Base-by-base conservation (phyloP, 2,888 invertebrate species). In the Xylocampa areola region DNA sequence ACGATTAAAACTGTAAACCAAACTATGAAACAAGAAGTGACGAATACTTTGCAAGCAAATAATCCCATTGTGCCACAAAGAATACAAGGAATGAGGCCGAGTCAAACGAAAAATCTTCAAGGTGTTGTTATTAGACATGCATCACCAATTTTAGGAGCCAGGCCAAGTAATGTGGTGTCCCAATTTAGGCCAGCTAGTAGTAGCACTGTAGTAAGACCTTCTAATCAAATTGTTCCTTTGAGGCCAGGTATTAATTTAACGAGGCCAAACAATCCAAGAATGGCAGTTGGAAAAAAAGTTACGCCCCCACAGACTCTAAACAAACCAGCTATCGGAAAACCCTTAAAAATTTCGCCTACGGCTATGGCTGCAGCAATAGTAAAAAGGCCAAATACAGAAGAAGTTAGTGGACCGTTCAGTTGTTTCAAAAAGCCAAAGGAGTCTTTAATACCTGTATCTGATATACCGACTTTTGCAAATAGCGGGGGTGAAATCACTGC, bases 371-470 rank as follows among this genome's bases (percentile, higher is more conserved):
- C 82, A 27, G 21, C 75, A 6, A 35, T 23, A 4, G 49, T 53
- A 2, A 90, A 92, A 77, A 85, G 89, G 30, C 65, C 84, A 13
- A 73, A 65, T 39, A 54, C 77, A 1, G 85, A 89, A 53, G 84
- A 87, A 30, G 21, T 67, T 2, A 53, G 77, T 5, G 88, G 87
- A 7, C 89, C 87, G 40, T 91, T 91, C 43, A 89, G 88, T 76
- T 90, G 89, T 76, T 91, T 92, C 63, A 94, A 93, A 72, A 92
- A 90, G 69, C 86, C 89, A 10, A 92, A 91, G 68, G 91, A 92
- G 63, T 87, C 89, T 5, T 73, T 89, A 3, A 83, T 87, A 47
- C 84, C 88, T 3, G 80, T 75, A 19, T 70, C 84, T 29, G 90
- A 90, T 52, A 62, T 86, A 39, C 68, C 82, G 1, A 50, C 58